A percentile compares a stretch with the other conserved stretches of the same genome.
These are phyloP conservation scores for Oenanthe oenanthe DNA, from an alignment of 2,113 vertebrate species.

Conservation along the genomic window DNA sequence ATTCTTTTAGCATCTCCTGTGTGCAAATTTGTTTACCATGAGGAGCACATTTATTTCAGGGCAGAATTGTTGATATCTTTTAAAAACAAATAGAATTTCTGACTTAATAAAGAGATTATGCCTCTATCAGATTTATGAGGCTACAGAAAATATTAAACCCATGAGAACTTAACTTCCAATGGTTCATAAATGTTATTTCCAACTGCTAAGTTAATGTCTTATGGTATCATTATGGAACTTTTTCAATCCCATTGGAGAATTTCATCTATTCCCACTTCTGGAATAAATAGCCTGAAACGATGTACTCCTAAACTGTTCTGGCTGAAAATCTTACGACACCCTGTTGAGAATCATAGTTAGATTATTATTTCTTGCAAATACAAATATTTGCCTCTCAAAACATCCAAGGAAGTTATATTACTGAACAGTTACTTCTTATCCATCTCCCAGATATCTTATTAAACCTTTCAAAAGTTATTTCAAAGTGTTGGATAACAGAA, in stretches of 20 bases:
- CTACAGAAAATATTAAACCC: slow-evolving; percentile 69
- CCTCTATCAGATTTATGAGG: slow-evolving; percentile 61
- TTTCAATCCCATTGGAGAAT: slow-evolving; percentile 67
- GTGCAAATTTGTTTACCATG: slow-evolving; percentile 28
- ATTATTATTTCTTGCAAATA: slow-evolving; percentile 74
- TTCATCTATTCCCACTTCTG: slow-evolving; percentile 72
- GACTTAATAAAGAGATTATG: slow-evolving; percentile 68
- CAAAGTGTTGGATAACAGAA: background rate
- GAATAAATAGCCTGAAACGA: slow-evolving; percentile 76
- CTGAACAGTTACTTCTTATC: slow-evolving; percentile 30
- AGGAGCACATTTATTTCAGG: slow-evolving; percentile 12
- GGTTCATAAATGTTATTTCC: slow-evolving; percentile 69
- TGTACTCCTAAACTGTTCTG: slow-evolving; percentile 62
- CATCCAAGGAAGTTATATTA: slow-evolving; percentile 12
- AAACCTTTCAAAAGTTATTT: slow-evolving; percentile 55
- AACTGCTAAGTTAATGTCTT: slow-evolving; percentile 79
- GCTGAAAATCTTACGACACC: slow-evolving; percentile 70
- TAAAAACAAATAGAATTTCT: slow-evolving; percentile 68
- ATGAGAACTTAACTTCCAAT: slow-evolving; percentile 68
- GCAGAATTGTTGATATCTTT: slow-evolving; percentile 19
- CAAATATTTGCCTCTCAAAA: slow-evolving; percentile 65
- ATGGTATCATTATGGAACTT: slow-evolving; percentile 71
- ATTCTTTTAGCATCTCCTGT: background rate
- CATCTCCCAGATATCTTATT: slow-evolving; percentile 38
- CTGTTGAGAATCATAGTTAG: slow-evolving; percentile 72